These are phyloP conservation scores for Tetragnatha versicolor DNA, from an alignment of 1,140 invertebrate species.

Conservation along the genomic window DNA sequence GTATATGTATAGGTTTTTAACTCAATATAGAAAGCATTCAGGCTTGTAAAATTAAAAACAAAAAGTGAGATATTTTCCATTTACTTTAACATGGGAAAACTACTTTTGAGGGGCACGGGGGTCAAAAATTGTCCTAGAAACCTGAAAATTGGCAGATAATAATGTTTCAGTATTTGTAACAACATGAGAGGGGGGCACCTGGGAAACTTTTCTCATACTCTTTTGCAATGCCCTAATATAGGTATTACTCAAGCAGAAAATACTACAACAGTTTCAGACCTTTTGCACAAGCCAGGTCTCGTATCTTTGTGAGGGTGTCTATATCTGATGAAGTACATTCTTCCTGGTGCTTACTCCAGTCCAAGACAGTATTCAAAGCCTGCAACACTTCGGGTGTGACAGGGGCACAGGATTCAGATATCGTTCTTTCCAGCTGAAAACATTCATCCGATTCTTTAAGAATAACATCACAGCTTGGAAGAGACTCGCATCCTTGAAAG, in stretches of 20 bases:
- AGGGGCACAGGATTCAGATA: not conserved
- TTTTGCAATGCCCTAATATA: not conserved
- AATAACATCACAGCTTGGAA: slow-evolving; percentile 11
- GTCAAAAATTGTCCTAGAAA: too few species aligned
- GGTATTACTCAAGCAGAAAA: not conserved
- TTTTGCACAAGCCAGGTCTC: slow-evolving; percentile 2
- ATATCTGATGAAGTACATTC: slow-evolving; percentile 1
- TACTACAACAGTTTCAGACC: not conserved
- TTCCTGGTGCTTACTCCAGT: slow-evolving; percentile 5
- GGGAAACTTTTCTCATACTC: not conserved
- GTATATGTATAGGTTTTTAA: not conserved
- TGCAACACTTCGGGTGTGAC: not conserved
- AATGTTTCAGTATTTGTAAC: too few species aligned
- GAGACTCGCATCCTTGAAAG: not conserved
- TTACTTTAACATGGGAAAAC: too few species aligned
- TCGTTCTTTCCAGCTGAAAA: not conserved
- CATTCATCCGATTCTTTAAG: not conserved
- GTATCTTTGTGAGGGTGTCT: slow-evolving; percentile 5
- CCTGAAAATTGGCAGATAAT: too few species aligned
- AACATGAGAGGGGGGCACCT: too few species aligned
- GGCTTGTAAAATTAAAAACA: not conserved
- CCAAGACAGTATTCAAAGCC: slow-evolving; percentile 6
- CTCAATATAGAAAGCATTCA: not conserved
- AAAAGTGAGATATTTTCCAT: not conserved
- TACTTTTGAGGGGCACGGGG: too few species aligned